phyloP scores from a whole-genome alignment of 2,113 vertebrate species.

The Tachycineta bicolor region DNA sequence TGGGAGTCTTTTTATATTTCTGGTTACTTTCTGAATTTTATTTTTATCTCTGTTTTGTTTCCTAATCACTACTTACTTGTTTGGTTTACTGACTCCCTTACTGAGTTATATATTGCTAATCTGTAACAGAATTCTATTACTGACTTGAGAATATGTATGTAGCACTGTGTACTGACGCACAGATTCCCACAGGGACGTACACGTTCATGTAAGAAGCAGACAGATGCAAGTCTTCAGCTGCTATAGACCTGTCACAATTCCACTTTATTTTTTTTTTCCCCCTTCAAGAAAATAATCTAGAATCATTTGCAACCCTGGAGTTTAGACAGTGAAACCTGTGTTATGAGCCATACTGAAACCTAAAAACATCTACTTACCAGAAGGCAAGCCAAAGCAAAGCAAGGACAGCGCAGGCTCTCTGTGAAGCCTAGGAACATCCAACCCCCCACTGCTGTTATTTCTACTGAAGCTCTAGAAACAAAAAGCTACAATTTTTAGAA shows the following conservation, averaged over 20 bases:
- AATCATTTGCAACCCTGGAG: neutral
- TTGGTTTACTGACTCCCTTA: neutral
- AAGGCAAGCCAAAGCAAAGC: constrained; percentile 32
- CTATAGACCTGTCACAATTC: constrained; percentile 29
- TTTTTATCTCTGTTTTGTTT: neutral
- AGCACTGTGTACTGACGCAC: neutral
- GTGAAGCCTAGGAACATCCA: neutral
- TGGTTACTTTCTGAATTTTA: neutral
- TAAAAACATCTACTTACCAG: neutral
- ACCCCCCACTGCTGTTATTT: neutral
- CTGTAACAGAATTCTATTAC: neutral
- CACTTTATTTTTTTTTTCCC: neutral
- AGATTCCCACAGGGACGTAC: neutral
- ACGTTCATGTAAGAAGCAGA: neutral
- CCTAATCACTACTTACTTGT: neutral
- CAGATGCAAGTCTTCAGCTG: constrained; percentile 36
- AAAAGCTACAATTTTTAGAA: neutral
- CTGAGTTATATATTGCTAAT: neutral
- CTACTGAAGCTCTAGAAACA: constrained; percentile 15
- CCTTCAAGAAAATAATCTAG: constrained; percentile 7
- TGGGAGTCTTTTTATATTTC: neutral
- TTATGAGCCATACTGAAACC: neutral
- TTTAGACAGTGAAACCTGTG: neutral
- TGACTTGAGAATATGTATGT: neutral
- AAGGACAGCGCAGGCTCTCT: neutral